Conservation (phyloP, 2,113 vertebrate species). For the Scopus umbretta region DNA sequence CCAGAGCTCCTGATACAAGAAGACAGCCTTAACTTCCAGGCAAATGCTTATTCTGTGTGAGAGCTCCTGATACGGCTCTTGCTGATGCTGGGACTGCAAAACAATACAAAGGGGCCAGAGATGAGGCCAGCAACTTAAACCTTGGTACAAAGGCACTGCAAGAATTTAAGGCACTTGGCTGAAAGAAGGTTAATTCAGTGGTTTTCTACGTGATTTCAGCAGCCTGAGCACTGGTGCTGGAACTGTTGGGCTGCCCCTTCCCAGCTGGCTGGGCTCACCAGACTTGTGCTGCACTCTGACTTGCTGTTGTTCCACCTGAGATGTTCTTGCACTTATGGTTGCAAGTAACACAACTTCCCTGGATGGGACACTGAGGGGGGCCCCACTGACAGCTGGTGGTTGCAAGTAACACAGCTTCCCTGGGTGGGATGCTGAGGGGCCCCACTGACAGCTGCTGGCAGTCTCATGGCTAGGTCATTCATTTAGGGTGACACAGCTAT, state of each 20-base stretch:
- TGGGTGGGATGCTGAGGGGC: neutral
- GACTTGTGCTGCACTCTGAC: neutral
- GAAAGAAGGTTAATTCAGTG: neutral
- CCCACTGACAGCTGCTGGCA: neutral
- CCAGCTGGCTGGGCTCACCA: neutral
- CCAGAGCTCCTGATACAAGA: neutral
- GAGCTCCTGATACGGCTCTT: neutral
- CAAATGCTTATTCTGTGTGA: neutral
- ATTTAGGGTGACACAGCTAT: neutral
- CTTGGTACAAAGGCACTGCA: neutral
- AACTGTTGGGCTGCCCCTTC: neutral
- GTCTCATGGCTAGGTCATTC: neutral
- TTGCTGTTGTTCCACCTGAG: neutral
- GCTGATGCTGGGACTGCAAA: neutral
- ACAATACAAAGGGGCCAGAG: neutral
- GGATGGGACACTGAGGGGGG: neutral
- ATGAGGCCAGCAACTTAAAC: neutral
- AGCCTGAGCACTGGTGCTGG: neutral
- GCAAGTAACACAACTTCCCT: neutral
- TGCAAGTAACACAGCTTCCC: neutral
- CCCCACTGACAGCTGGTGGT: neutral
- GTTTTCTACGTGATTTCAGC: neutral
- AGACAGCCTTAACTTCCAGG: neutral
- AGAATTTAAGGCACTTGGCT: neutral
- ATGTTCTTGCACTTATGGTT: neutral